phyloP scores from a whole-genome alignment of 2,113 vertebrate genomes.

The Leptobrachium leishanense region DNA sequence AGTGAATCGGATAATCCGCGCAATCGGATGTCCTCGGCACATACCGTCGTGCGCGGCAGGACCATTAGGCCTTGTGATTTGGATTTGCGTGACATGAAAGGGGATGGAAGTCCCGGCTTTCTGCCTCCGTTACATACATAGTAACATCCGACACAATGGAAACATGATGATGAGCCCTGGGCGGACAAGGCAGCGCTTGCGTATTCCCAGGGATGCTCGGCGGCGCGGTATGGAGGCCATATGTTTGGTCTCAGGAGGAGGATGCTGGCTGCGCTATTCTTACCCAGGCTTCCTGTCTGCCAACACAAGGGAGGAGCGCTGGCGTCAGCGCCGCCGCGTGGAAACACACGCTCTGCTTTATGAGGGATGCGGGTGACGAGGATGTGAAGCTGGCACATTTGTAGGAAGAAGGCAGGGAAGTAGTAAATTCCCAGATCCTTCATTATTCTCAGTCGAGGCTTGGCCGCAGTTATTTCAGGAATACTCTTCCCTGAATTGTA shows the following conservation, averaged over 20 bases:
- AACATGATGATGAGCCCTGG: too few species aligned
- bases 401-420: constrained; percentile 50
- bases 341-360: not conserved
- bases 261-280: constrained; percentile 28
- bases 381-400: not conserved
- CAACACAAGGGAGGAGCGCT: not conserved
- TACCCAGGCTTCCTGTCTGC: constrained; percentile 43
- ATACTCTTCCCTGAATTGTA: constrained; percentile 18
- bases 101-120: not conserved
- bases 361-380: constrained; percentile 29
- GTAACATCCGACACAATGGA: too few species aligned
- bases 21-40: too few species aligned
- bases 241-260: constrained; percentile 32
- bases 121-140: too few species aligned
- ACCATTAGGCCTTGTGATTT: too few species aligned
- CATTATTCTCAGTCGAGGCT: constrained; percentile 1
- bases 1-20: too few species aligned
- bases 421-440: constrained; percentile 32
- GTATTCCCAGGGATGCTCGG: constrained; percentile 1
- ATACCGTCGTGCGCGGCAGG: too few species aligned
- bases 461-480: constrained; percentile 10
- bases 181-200: not conserved
- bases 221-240: not conserved
- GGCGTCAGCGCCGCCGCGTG: constrained; percentile 24
- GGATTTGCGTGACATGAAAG: not conserved